A percentile compares a stretch with the other conserved stretches of the same genome.
These are phyloP conservation scores for Petrophora chlorosata DNA, from an alignment of 2,888 invertebrate genomes.

Conservation along the genomic window DNA sequence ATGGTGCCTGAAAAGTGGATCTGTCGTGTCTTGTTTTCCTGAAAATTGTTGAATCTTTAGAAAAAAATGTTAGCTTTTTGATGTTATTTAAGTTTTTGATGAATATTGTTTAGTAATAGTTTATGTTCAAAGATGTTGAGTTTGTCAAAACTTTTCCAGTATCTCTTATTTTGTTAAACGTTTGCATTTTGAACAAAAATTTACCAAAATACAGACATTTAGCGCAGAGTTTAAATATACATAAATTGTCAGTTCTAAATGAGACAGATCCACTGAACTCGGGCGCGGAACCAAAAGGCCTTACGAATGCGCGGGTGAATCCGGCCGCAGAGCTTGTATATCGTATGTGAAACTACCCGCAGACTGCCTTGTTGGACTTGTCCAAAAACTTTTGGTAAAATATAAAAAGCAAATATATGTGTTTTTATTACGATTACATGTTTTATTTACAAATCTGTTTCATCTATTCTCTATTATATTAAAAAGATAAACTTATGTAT, in stretches of 20 bases:
- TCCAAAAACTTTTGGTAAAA: constrained; percentile 75
- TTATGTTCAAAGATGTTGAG: no score
- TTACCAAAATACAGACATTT: no score
- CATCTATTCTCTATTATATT: no score
- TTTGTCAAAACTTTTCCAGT: no score
- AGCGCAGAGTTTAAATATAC: no score
- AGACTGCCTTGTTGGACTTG: constrained; percentile 75
- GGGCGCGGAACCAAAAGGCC: constrained; percentile 54
- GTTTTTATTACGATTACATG: constrained; percentile 76
- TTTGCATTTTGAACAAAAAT: no score
- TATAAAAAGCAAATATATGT: constrained; percentile 80
- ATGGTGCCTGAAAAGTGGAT: constrained; percentile 17
- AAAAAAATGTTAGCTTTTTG: neutral
- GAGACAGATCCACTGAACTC: constrained; percentile 58
- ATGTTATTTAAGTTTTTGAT: neutral
- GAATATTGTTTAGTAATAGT: neutral
- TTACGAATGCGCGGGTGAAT: constrained; percentile 59
- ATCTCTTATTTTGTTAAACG: no score
- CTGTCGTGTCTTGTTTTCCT: constrained; percentile 4
- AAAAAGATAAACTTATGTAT: no score
- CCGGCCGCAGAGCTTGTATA: constrained; percentile 64
- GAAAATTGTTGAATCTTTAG: neutral
- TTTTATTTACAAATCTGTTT: constrained; percentile 56
- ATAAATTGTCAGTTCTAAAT: neutral
- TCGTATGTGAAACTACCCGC: constrained; percentile 58